A percentile compares a stretch with the other conserved stretches of the same genome.
Conservation (phyloP, 2,888 invertebrate genomes). For the Ectemnius lituratus region DNA sequence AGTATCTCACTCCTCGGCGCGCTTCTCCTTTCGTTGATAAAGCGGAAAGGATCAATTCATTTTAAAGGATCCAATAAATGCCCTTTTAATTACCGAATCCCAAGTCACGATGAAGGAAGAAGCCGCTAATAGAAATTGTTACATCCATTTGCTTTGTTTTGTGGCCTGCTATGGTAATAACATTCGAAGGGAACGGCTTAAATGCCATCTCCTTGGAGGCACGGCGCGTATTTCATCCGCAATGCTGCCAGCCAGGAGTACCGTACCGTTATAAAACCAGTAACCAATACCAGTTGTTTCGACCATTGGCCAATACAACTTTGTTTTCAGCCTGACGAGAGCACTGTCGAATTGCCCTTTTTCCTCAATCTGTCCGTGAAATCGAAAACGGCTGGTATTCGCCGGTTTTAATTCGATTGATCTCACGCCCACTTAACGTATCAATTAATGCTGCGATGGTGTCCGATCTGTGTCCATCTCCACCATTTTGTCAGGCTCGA, state of each 20-base stretch:
- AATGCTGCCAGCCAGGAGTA: background rate
- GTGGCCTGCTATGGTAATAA: too few species aligned
- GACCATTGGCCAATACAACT: background rate
- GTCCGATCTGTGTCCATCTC: background rate
- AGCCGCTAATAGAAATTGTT: too few species aligned
- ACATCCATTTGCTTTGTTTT: too few species aligned
- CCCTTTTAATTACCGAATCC: too few species aligned
- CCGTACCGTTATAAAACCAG: background rate
- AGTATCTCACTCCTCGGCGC: background rate
- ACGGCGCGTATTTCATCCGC: slow-evolving; percentile 7
- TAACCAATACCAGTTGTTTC: background rate
- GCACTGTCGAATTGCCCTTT: background rate
- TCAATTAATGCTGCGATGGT: slow-evolving; percentile 11
- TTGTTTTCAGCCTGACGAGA: background rate
- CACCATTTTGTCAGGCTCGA: too few species aligned
- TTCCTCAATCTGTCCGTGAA: background rate
- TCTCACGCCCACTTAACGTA: slow-evolving; percentile 9
- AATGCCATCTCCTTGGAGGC: background rate
- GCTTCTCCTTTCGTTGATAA: too few species aligned
- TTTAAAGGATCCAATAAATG: too few species aligned
- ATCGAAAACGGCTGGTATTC: slow-evolving; percentile 1
- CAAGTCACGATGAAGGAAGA: too few species aligned
- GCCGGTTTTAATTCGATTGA: slow-evolving; percentile 15
- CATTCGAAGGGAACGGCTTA: background rate
- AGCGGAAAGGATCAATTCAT: too few species aligned